Conservation (phyloP, 2,113 vertebrate genomes). For the Oreochromis tanganicae region DNA sequence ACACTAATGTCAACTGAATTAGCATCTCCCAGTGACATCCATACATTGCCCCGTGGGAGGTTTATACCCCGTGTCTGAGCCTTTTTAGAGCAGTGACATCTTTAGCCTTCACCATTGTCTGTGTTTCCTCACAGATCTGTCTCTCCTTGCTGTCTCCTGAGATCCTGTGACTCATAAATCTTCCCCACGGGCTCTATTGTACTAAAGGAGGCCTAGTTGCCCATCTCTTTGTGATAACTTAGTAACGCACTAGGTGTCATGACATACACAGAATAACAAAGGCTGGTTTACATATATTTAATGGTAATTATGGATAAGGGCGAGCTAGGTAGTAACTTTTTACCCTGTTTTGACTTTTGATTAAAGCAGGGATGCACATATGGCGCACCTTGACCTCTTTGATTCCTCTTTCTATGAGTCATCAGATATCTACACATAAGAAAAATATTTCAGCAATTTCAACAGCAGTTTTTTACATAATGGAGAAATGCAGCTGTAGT, state of each 20-base stretch:
- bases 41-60: slow-evolving; percentile 34
- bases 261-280: not conserved
- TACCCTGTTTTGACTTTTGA: not conserved
- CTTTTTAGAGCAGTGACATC: slow-evolving; percentile 29
- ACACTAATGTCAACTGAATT: slow-evolving; percentile 23
- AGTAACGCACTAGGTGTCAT: slow-evolving; percentile 8
- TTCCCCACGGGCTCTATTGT: slow-evolving; percentile 37
- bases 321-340: not conserved
- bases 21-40: slow-evolving; percentile 21
- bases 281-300: not conserved
- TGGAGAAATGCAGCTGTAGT: not conserved
- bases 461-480: not conserved
- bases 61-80: not conserved
- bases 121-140: slow-evolving; percentile 32
- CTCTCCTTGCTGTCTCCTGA: slow-evolving; percentile 38
- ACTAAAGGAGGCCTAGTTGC: slow-evolving; percentile 10
- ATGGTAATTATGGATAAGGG: not conserved
- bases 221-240: slow-evolving; percentile 23
- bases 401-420: not conserved
- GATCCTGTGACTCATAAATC: slow-evolving; percentile 62
- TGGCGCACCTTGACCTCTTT: not conserved
- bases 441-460: not conserved
- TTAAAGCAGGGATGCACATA: not conserved
- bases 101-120: slow-evolving; percentile 28
- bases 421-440: not conserved